Percentiles rank a stretch among this genome's conserved stretches.
phyloP scores from a whole-genome alignment of 2,113 vertebrate species.

The Anarrhichthys ocellatus region DNA sequence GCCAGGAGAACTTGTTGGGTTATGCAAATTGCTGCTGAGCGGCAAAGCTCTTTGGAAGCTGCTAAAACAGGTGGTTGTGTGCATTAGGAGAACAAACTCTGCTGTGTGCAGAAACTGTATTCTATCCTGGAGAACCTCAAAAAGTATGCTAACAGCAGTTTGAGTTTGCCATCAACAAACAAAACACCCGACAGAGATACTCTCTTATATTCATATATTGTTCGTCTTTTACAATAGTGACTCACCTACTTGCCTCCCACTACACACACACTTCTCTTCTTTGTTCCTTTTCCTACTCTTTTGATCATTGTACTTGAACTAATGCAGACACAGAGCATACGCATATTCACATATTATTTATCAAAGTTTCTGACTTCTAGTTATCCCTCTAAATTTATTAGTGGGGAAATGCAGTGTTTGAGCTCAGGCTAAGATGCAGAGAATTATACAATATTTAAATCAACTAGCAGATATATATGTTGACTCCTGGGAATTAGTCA shows the following conservation, averaged over 20 bases:
- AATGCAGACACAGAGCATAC: background rate
- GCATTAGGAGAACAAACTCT: conserved; percentile 38
- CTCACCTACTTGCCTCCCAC: background rate
- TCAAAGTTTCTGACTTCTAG: background rate
- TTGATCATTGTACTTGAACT: background rate
- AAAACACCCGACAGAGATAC: background rate
- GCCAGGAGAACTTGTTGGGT: conserved; percentile 51
- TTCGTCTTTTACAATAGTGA: background rate
- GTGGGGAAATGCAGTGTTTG: background rate
- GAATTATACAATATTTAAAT: background rate
- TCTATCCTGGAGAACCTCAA: conserved; percentile 23
- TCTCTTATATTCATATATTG: background rate
- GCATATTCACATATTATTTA: background rate
- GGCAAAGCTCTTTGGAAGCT: conserved; percentile 33
- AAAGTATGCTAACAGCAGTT: conserved; percentile 19
- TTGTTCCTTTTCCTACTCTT: background rate
- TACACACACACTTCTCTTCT: background rate
- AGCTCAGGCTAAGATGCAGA: background rate
- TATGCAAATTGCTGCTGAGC: conserved; percentile 46
- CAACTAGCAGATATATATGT: background rate
- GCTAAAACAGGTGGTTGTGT: conserved; percentile 41
- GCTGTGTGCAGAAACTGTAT: conserved; percentile 12
- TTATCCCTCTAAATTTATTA: background rate
- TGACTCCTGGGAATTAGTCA: background rate
- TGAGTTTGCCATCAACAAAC: conserved; percentile 33